Base-by-base conservation (phyloP, 2,888 invertebrate genomes). In the Drosophila tripunctata region DNA sequence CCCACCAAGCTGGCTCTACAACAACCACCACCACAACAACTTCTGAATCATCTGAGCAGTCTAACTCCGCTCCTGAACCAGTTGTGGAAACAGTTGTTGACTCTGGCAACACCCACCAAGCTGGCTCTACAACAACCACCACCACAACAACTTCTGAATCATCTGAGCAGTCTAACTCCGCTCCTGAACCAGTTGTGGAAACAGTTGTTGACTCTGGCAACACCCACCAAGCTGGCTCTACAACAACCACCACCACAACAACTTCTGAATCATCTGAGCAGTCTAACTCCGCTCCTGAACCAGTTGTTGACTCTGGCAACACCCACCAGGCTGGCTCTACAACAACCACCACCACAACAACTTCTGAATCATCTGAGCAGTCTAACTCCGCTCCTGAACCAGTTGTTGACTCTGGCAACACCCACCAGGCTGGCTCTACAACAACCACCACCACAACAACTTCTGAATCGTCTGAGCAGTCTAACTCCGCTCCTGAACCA, bases 11-110 rank as follows among this genome's bases (percentile, higher is more conserved):
- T 0, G 35, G 57, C 17, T 63, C 62, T 0, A 45, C 61, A 2
- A 52, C 51, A 17, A 55, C 55, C 6, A 58, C 58, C 7, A 54
- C 55, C 4, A 44, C 27, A 17, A 43, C 43, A 10, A 62, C 48
- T 1, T 44, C 54, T 5, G 40, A 33, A 4, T 19, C 14, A 21
- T 17, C 33, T 4, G 19, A 38, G 6, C n/a, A 38, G 2, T 19
- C 63, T 14, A 14, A 8, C 0, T 12, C 51, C 2, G 3, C 33
- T 0, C 10, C 10, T 4, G 4, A 21, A 1, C 31, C 45, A n/a
- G 4, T 12, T 21, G 31, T 33, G 21, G 21, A 45, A 1, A 44
- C 33, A 17, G 33, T 19, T 5, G 19, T 17, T n/a, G 5, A n/a
- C n/a, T 19, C 48, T 0, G 64, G 60, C 10, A 52, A 47, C 41